A percentile compares a stretch with the other conserved stretches of the same genome.
These are phyloP conservation scores for Botrylloides violaceus DNA, from an alignment of 23 tunicate genomes.

Conservation along the genomic window DNA sequence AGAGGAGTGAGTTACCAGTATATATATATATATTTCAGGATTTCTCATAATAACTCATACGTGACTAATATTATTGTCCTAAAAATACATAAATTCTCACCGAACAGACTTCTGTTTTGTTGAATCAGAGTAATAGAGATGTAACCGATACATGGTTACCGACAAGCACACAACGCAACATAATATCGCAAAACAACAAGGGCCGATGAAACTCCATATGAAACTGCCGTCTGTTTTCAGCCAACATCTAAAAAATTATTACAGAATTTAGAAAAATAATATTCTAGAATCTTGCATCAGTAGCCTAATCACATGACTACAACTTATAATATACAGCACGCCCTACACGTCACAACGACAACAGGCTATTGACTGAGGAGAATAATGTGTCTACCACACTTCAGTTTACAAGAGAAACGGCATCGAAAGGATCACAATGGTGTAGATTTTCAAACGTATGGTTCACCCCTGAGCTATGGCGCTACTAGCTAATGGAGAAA, in stretches of 20 bases:
- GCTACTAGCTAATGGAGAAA: no score
- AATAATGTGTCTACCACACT: no score
- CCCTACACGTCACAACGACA: neutral
- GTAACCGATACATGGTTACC: slow-evolving; percentile 30
- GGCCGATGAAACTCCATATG: slow-evolving; percentile 72
- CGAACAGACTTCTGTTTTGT: slow-evolving; percentile 13
- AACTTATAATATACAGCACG: neutral
- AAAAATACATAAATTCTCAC: neutral
- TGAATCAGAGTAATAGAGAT: slow-evolving; percentile 26
- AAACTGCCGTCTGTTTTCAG: slow-evolving; percentile 37
- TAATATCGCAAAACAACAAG: slow-evolving; percentile 36
- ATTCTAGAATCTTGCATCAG: neutral
- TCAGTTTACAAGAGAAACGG: no score
- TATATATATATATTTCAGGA: no score
- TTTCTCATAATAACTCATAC: no score
- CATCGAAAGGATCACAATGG: no score
- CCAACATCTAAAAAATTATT: slow-evolving; percentile 66
- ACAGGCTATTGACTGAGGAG: no score
- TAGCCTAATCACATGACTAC: neutral
- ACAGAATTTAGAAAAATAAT: neutral
- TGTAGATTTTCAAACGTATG: no score
- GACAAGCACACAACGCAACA: slow-evolving; percentile 30
- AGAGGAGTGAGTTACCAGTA: no score
- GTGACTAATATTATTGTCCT: no score
- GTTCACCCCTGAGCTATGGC: no score